Evolutionary conservation across 2,888 invertebrate species (phyloP), one percentile per base, ranked within the genome.

Genomic region (Alentia gelatinosa): DNA sequence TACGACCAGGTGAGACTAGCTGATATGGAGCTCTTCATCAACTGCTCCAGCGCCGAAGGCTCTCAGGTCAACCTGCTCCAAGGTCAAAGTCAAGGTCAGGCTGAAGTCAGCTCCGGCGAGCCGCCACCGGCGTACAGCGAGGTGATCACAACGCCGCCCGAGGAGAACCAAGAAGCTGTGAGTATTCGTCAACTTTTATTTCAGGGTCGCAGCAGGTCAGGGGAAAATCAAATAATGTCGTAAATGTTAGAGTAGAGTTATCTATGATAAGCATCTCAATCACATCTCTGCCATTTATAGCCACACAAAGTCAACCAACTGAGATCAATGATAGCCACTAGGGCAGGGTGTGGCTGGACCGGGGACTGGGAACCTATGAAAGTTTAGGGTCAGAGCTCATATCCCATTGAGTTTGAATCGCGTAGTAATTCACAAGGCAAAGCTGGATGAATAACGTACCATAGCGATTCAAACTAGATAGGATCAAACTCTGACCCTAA

Each of bases 71-170:
- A 84, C 47, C 42, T 84, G n/a, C 30, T 84, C 23, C 30, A 30
- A n/a, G 75, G 75, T 75, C 63, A 63, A n/a, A n/a, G 63, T n/a
- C 75, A 30, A 75, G 4, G 30, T n/a, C 15, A 63, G 26, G 23
- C 63, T 33, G 75, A 75, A 35, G 15, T 37, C 79, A 79, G 35
- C 37, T 5, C 5, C 33, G n/a, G 79, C 9, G 79, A 35, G 19
- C 84, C 84, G 7, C 84, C 84, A 15, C 84, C 84, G 1, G n/a
- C 84, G 3, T 84, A 84, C 47, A 84, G 84, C 30, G 84, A 84
- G 3, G 84, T 42, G 23, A 84, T 84, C 30, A 75, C 75, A 75
- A 75, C 75, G 23, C 75, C 75, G 23, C 75, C 75, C 5, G 30
- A 30, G 35, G 35, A 75, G 12, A n/a, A 5, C 63, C n/a, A n/a